These are phyloP conservation scores for Drosophila baimaii DNA, from an alignment of 1,140 invertebrate species.

Conservation along the genomic window DNA sequence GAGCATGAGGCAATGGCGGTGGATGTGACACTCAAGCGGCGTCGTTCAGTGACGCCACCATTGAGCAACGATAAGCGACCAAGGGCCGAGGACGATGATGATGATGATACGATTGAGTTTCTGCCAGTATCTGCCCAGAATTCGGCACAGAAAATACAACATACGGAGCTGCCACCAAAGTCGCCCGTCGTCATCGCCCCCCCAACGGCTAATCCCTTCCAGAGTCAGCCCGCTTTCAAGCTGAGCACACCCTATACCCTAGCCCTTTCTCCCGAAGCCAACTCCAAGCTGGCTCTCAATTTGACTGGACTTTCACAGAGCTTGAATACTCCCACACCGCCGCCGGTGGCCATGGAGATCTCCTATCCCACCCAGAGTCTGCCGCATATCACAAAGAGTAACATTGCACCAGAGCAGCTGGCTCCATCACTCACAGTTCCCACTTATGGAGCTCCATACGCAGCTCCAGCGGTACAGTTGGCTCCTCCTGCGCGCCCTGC, in stretches of 20 bases:
- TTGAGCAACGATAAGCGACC: slow-evolving; percentile 7
- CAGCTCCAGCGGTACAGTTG: background rate
- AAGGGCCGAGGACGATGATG: slow-evolving; percentile 23
- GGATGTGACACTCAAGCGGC: slow-evolving; percentile 44
- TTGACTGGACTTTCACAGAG: slow-evolving; percentile 36
- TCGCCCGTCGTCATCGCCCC: background rate
- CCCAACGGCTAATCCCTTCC: slow-evolving; percentile 5
- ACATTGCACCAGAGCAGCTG: background rate
- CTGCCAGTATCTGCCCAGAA: background rate
- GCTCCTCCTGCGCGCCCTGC: background rate
- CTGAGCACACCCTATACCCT: slow-evolving; percentile 53
- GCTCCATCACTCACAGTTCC: background rate
- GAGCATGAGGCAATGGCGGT: slow-evolving; percentile 1
- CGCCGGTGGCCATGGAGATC: slow-evolving; percentile 53
- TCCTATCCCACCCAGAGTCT: slow-evolving; percentile 36
- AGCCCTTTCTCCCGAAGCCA: background rate
- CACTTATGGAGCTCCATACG: background rate
- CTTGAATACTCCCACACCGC: slow-evolving; percentile 54
- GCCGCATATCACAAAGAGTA: slow-evolving; percentile 6
- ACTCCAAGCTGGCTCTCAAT: slow-evolving; percentile 25
- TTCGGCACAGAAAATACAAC: slow-evolving; percentile 1
- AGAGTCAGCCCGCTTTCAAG: slow-evolving; percentile 31
- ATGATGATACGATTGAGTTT: slow-evolving; percentile 55
- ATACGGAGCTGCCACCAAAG: background rate
- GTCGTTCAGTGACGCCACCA: slow-evolving; percentile 59